phyloP scores from a whole-genome alignment of 2,113 vertebrate species.

The Chionodraco myersi region DNA sequence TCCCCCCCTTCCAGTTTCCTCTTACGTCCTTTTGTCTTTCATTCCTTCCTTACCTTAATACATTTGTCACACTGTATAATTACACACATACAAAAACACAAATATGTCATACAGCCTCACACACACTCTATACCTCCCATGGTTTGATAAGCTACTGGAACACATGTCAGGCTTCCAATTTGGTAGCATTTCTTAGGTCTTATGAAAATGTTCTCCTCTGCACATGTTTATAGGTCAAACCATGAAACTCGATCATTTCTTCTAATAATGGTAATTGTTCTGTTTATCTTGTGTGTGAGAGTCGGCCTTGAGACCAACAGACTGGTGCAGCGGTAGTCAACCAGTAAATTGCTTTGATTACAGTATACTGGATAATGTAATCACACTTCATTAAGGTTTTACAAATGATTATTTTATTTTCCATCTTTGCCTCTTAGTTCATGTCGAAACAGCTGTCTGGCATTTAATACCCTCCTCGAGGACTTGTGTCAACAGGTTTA shows the following conservation, averaged over 20 bases:
- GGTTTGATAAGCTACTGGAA: conserved; percentile 6
- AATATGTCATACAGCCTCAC: conserved; percentile 16
- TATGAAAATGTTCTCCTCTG: conserved; percentile 39
- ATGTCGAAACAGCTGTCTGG: conserved; percentile 77
- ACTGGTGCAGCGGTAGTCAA: conserved; percentile 64
- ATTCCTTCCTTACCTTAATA: not conserved
- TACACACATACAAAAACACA: conserved; percentile 18
- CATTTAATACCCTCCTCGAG: conserved; percentile 74
- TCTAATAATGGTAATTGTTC: conserved; percentile 62
- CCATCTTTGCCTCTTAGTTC: conserved; percentile 56
- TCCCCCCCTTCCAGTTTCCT: conserved; percentile 4
- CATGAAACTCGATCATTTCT: conserved; percentile 66
- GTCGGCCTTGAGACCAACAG: conserved; percentile 40
- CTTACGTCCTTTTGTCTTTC: conserved; percentile 15
- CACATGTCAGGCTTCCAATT: conserved; percentile 47
- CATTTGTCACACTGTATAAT: conserved; percentile 16
- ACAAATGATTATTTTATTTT: conserved; percentile 35
- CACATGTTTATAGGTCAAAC: conserved; percentile 56
- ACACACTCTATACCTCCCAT: not conserved
- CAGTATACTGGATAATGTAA: conserved; percentile 66
- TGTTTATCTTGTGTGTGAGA: conserved; percentile 60
- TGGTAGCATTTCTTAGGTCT: conserved; percentile 11
- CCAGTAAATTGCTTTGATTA: conserved; percentile 71
- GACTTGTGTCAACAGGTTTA: conserved; percentile 84
- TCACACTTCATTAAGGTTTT: conserved; percentile 62